Evolutionary conservation across 2,888 invertebrate species (phyloP).

Genomic region (Graphium colonna): DNA sequence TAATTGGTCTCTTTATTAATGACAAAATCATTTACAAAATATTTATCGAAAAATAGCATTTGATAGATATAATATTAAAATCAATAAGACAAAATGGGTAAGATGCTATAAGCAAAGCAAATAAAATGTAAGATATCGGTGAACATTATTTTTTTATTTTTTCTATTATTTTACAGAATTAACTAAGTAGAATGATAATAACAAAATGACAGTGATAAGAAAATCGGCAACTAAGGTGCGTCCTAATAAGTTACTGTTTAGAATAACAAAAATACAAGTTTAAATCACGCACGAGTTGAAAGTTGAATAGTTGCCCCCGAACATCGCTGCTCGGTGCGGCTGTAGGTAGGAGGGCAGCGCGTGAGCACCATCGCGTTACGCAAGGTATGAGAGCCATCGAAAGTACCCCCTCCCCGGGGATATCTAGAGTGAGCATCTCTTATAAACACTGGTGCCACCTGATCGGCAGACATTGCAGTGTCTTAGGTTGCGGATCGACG

Average conservation of each 20-base stretch:
- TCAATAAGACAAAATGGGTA: too few relatives aligned
- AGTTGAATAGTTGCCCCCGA: constrained; percentile 17
- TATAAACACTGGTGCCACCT: constrained; percentile 74
- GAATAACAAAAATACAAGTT: constrained; percentile 2
- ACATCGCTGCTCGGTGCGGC: constrained; percentile 22
- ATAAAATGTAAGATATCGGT: too few relatives aligned
- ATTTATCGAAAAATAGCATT: too few relatives aligned
- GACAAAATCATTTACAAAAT: too few relatives aligned
- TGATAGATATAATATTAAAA: too few relatives aligned
- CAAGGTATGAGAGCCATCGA: constrained; percentile 73
- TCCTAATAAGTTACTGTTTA: background rate
- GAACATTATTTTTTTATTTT: too few relatives aligned
- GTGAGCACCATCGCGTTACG: constrained; percentile 65
- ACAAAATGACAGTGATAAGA: too few relatives aligned
- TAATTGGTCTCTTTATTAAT: too few relatives aligned
- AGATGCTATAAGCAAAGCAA: too few relatives aligned
- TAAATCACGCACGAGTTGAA: constrained; percentile 19
- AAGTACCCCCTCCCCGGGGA: constrained; percentile 76
- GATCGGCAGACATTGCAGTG: constrained; percentile 68
- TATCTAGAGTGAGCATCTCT: constrained; percentile 66
- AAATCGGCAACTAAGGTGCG: too few relatives aligned
- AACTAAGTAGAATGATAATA: too few relatives aligned
- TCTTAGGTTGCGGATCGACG: constrained; percentile 57
- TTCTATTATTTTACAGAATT: too few relatives aligned
- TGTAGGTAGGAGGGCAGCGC: constrained; percentile 55